Conservation (phyloP, 2,797 vertebrate genomes). For the Epinephelus coioides region DNA sequence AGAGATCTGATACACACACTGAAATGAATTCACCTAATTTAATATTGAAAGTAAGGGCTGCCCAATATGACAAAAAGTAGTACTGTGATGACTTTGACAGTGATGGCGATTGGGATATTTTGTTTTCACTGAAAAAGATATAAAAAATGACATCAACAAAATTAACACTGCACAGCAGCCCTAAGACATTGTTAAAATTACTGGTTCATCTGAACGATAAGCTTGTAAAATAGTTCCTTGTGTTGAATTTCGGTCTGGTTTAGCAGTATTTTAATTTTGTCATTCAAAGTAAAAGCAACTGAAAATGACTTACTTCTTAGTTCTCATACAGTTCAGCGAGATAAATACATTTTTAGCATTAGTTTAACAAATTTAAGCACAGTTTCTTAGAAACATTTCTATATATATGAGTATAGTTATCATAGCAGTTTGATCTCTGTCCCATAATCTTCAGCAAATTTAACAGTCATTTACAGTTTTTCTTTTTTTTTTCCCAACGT, state of each 20-base stretch:
- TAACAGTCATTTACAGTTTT: background rate
- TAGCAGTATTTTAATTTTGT: background rate
- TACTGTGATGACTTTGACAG: too few relatives aligned
- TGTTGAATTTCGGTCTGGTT: background rate
- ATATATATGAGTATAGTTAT: background rate
- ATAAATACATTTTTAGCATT: background rate
- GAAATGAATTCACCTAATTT: too few relatives aligned
- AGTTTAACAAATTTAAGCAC: background rate
- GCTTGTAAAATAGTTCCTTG: background rate
- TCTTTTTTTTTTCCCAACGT: background rate
- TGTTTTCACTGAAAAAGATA: too few relatives aligned
- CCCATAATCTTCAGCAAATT: background rate
- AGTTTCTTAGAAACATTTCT: background rate
- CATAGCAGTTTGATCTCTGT: slow-evolving; percentile 1
- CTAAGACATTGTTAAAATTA: too few relatives aligned
- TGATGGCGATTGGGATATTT: too few relatives aligned
- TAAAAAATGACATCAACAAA: too few relatives aligned
- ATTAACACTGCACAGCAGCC: too few relatives aligned
- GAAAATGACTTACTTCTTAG: too few relatives aligned
- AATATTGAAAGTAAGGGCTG: too few relatives aligned
- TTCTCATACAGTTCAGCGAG: background rate
- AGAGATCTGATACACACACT: too few relatives aligned
- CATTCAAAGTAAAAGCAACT: background rate
- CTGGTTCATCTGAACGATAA: background rate
- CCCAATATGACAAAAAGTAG: too few relatives aligned